phyloP scores from a whole-genome alignment of 2,888 invertebrate species.

The Stegophylla sp. region DNA sequence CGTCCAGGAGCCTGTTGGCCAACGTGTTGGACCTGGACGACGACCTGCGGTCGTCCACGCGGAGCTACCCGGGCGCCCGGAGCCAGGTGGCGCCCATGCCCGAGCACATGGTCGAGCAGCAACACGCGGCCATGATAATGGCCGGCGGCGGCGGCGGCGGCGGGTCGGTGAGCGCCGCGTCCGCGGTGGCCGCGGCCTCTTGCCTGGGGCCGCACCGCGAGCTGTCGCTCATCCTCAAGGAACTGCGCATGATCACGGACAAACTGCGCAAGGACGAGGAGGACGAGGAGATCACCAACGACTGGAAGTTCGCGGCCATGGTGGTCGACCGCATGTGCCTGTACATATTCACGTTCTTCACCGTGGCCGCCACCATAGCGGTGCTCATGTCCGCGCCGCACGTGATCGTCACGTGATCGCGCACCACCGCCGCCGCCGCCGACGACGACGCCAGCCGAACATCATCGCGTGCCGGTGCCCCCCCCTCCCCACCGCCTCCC shows the following conservation, averaged over 20 bases:
- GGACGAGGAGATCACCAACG: constrained; percentile 90
- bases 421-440: background rate
- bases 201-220: constrained; percentile 93
- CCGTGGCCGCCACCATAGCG: constrained; percentile 95
- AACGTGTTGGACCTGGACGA: constrained; percentile 97
- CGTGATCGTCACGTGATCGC: constrained; percentile 83
- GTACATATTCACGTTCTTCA: constrained; percentile 98
- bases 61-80: constrained; percentile 61
- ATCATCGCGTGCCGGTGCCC: too few species aligned
- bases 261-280: constrained; percentile 95
- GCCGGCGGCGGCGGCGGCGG: constrained; percentile 65
- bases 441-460: background rate
- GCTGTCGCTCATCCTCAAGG: constrained; percentile 92
- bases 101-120: constrained; percentile 62
- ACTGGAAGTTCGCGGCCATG: constrained; percentile 99
- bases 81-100: constrained; percentile 64
- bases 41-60: constrained; percentile 75
- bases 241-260: constrained; percentile 90
- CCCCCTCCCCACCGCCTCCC: background rate
- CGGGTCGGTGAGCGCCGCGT: constrained; percentile 72
- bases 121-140: constrained; percentile 64
- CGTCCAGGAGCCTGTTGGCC: constrained; percentile 92
- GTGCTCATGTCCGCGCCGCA: constrained; percentile 96
- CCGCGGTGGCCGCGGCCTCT: constrained; percentile 73
- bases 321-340: constrained; percentile 99